Base-by-base conservation (phyloP, 2,888 invertebrate genomes). In the Caenorhabditis afra region DNA sequence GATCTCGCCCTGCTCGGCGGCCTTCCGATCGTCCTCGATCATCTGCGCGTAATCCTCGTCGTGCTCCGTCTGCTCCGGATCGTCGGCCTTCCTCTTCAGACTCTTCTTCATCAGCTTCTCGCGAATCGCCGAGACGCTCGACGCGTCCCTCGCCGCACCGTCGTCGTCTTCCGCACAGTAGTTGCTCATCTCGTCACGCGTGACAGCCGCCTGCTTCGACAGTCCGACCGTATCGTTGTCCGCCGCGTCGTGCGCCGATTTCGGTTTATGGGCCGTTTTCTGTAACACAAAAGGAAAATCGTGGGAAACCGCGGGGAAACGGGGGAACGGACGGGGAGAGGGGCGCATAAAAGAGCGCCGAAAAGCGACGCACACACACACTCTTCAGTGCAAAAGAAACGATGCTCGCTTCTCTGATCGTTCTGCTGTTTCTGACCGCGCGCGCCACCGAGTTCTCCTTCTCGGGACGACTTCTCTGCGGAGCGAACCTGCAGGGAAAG, bases 191-290 rank as follows among this genome's bases (percentile, higher is more conserved):
- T 90, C 90, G 64, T 88, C 88, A 8, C 81, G 81, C 7, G 84
- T 83, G n/a, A 90, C 87, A 8, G 90, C 90, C n/a, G 81, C 82
- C 47, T 86, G 85, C 20, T 87, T 90, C 18, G 91, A 93, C 71
- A 95, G 93, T 91, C 94, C 95, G 22, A 73, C 47, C 8, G 73
- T 64, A 0, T 96, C 96, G 91, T 98, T 97, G 89, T 95, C 93
- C 10, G 95, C 92, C 52, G 95, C 93, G 91, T 98, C 98, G 91
- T 98, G 98, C 2, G 96, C 94, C 0, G 83, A 83, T 71, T 86
- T 86, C 3, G 79, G 74, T 52, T 86, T 86, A 47, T 62, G 44
- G 3, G 67, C 66, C 0, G 67, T 73, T 73, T 73, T 79, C 67
- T 73, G 64, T 1, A 66, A 44, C 10, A 23, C 11, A 11, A 14